Base-by-base conservation (phyloP, 2,797 vertebrate genomes). In the Ctenopoma multispine region DNA sequence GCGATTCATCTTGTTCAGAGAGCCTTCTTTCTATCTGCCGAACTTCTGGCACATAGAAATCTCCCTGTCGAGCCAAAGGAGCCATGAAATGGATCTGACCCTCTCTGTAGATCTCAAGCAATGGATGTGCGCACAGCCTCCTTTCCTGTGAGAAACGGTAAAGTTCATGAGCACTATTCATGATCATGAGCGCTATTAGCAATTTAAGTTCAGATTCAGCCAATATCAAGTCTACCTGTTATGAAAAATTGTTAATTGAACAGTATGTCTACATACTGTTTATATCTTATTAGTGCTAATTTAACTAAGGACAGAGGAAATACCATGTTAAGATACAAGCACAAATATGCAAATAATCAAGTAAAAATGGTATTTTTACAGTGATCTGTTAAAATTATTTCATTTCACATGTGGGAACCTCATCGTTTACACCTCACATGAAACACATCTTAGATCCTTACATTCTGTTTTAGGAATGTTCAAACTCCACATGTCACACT, bases 1-100 rank as follows among this genome's bases (percentile, higher is more conserved):
- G 86, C 7, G 90, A 77, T 4, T 81, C 91, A 24, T 94, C 92
- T 0, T 73, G 81, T 59, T 88, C 92, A 65, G 90, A 89, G 72
- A 82, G 89, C 84, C 92, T 94, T 84, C 91, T 90, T 40, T 96
- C 93, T 12, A 92, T 64, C 58, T 92, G 93, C 71, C 94, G 95
- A 85, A 96, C 89, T 90, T 98, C 96, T 3, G 96, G 97, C 70
- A 99, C 95, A 0, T 97, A 97, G 90, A 99, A 99, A 83, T 98
- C 96, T 40, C 93, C 95, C 87, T 98, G 97, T 4, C 95, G 95
- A 20, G 96, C 95, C 66, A 99, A 92, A 0, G 96, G 97, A 54
- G 93, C 95, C 89, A 99, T 92, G 40, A 96, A 98, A 76, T 96
- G 94, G 89, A 99, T 97, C 83, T 91, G 84, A 62, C 94, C 94